Evolutionary conservation across 2,113 vertebrate species (phyloP).

Genomic region (Mohoua ochrocephala): DNA sequence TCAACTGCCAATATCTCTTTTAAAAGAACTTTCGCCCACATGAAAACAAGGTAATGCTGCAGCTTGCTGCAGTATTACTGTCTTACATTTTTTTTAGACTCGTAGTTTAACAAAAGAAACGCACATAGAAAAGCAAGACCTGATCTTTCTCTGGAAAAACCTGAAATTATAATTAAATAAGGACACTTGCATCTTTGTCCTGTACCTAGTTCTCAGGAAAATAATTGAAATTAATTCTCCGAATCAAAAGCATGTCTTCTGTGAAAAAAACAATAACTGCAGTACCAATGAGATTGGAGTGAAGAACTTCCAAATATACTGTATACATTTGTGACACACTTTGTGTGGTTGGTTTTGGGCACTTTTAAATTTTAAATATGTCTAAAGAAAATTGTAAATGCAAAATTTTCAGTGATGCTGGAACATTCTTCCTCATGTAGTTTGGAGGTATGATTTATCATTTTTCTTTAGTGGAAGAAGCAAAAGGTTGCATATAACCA

Average conservation of each 20-base stretch:
- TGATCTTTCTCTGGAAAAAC: neutral
- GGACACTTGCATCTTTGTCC: neutral
- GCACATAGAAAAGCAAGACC: neutral
- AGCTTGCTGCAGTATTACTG: neutral
- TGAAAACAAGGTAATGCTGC: neutral
- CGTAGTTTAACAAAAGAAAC: neutral
- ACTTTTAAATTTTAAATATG: neutral
- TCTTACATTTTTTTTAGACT: neutral
- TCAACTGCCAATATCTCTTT: neutral
- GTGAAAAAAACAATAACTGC: neutral
- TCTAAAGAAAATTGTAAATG: neutral
- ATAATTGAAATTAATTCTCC: neutral
- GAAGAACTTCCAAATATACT: neutral
- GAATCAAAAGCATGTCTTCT: neutral
- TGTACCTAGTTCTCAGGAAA: neutral
- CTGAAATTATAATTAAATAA: neutral
- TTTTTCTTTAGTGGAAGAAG: neutral
- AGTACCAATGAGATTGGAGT: neutral
- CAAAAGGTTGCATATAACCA: neutral
- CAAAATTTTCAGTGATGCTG: neutral
- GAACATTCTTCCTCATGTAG: neutral
- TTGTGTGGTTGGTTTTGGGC: neutral
- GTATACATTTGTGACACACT: neutral
- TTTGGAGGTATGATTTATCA: neutral
- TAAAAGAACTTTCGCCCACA: neutral